Evolutionary conservation across 2,113 vertebrate species (phyloP).

Genomic region (Elgaria multicarinata): DNA sequence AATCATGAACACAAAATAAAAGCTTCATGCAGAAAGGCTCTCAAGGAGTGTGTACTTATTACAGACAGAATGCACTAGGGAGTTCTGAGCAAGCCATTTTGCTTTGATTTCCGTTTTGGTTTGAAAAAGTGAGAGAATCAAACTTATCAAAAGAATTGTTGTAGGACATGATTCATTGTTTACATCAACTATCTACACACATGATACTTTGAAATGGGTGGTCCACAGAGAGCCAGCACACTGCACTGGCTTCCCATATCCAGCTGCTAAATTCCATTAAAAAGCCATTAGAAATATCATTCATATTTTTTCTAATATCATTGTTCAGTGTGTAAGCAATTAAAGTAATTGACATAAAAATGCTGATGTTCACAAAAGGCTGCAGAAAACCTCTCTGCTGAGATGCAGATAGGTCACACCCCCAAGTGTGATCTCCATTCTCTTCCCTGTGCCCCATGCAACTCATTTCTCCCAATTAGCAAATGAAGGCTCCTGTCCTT

Average conservation of each 20-base stretch:
- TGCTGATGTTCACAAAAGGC: neutral
- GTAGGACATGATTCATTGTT: neutral
- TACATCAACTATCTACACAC: neutral
- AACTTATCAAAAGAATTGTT: neutral
- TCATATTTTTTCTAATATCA: neutral
- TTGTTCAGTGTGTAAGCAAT: neutral
- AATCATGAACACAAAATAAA: too few relatives aligned
- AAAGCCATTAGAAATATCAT: neutral
- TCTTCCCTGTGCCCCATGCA: neutral
- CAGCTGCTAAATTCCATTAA: slow-evolving; percentile 13
- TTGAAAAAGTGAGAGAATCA: neutral
- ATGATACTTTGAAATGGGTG: neutral
- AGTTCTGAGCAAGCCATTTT: neutral
- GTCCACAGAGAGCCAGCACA: neutral
- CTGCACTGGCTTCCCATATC: neutral
- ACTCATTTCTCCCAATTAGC: neutral
- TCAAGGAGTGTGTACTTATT: neutral
- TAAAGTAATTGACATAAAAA: neutral
- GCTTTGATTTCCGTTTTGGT: neutral
- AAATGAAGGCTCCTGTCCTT: neutral
- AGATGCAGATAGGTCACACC: neutral
- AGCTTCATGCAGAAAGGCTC: neutral
- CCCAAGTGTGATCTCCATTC: neutral
- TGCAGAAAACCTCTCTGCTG: neutral
- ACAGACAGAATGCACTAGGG: too few relatives aligned